phyloP scores from a whole-genome alignment of 1,140 invertebrate genomes.

The Diabrotica undecimpunctata region DNA sequence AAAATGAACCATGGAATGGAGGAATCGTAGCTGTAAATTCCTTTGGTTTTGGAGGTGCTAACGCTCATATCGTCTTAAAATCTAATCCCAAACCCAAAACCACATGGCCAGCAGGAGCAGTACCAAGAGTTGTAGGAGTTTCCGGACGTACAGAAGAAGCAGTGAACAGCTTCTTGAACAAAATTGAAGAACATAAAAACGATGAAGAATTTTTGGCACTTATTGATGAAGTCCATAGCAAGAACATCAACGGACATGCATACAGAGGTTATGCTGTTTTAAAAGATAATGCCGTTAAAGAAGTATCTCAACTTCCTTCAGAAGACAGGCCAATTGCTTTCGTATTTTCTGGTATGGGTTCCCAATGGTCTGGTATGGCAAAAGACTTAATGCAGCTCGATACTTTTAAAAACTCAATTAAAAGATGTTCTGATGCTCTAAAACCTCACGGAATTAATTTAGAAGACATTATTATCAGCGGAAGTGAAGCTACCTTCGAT shows the following conservation, averaged over 20 bases:
- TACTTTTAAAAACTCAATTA: constrained; percentile 73
- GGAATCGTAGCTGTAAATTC: constrained; percentile 87
- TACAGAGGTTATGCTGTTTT: constrained; percentile 76
- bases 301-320: constrained; percentile 38
- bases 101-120: constrained; percentile 50
- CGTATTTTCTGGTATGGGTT: constrained; percentile 95
- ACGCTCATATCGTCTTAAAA: constrained; percentile 85
- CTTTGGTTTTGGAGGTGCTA: constrained; percentile 97
- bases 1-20: constrained; percentile 76
- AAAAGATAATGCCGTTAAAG: constrained; percentile 43
- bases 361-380: constrained; percentile 94
- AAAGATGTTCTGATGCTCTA: constrained; percentile 70
- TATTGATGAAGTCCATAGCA: constrained; percentile 69
- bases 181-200: constrained; percentile 54
- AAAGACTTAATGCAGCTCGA: constrained; percentile 77
- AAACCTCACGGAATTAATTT: constrained; percentile 77
- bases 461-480: constrained; percentile 73
- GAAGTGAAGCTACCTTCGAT: constrained; percentile 71
- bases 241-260: constrained; percentile 65
- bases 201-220: constrained; percentile 77
- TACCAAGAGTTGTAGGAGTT: constrained; percentile 71
- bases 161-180: constrained; percentile 64
- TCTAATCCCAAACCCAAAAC: constrained; percentile 72
- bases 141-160: constrained; percentile 84
- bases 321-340: constrained; percentile 84